Evolutionary conservation across 2,797 vertebrate species (phyloP).

Genomic region (Etheostoma perlongum): DNA sequence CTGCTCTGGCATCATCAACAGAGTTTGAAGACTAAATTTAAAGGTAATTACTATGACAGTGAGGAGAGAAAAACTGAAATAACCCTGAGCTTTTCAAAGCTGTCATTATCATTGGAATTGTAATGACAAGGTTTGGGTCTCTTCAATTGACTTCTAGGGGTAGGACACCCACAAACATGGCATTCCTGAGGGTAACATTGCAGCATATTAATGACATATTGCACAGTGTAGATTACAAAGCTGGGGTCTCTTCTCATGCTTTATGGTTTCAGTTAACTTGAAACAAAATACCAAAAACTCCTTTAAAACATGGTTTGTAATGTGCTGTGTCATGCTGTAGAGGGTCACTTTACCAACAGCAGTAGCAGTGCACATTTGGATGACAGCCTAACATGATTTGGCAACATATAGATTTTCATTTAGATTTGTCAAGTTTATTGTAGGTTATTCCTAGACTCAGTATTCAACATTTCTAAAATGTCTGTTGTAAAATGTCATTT

Average conservation of each 20-base stretch:
- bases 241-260: conserved; percentile 75
- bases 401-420: background rate
- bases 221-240: conserved; percentile 83
- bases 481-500: conserved; percentile 10
- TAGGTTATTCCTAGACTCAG: conserved; percentile 15
- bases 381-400: conserved; percentile 27
- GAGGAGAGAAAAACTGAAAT: conserved; percentile 85
- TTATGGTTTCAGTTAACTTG: conserved; percentile 77
- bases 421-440: background rate
- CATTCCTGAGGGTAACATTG: conserved; percentile 85
- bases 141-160: conserved; percentile 86
- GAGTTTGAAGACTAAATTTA: conserved; percentile 89
- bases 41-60: conserved; percentile 91
- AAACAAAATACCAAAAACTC: conserved; percentile 73
- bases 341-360: conserved; percentile 29
- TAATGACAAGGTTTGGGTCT: conserved; percentile 88
- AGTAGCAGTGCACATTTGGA: conserved; percentile 32
- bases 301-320: conserved; percentile 65
- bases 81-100: conserved; percentile 85
- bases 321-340: conserved; percentile 76
- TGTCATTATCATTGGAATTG: conserved; percentile 90
- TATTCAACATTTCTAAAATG: background rate
- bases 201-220: conserved; percentile 87
- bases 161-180: conserved; percentile 88
- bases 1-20: conserved; percentile 77